Base-by-base conservation (phyloP, 2,888 invertebrate species). In the Oxytorus armatus region DNA sequence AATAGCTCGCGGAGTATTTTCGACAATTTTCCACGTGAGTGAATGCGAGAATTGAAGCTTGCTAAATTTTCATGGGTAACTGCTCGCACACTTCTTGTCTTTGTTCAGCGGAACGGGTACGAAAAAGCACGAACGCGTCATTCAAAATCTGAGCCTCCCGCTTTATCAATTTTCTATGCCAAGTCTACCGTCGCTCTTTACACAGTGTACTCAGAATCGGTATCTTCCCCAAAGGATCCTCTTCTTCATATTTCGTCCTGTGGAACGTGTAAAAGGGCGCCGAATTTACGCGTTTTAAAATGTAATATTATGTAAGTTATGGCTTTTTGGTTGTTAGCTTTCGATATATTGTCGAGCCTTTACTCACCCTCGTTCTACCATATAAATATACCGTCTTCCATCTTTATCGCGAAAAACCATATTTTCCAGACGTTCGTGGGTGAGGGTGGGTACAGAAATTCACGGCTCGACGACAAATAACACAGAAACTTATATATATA, bases 391-490 rank as follows among this genome's bases (percentile, higher is more conserved):
- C 8, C 16, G 16, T 21, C 11, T 3, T 29, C 29, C 36, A n/a
- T 73, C 51, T 73, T 73, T 72, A 61, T 66, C 25, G 49, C 73
- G 29, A 59, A 59, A 51, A 69, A 49, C 18, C 23, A 73, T 51
- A 63, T 55, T 53, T 55, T 7, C 42, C 63, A 69, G 75, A 70
- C 75, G 57, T 23, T 75, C 36, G 59, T 29, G 29, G 57, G n/a
- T n/a, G n/a, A n/a, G n/a, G n/a, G n/a, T n/a, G 42, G 7, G 61
- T 53, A 53, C 73, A 61, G 51, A 61, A 68, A 69, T 57, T 49
- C 49, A 70, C 65, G 49, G 18, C 21, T 72, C 23, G 49, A 25
- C 69, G 65, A 73, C 63, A 74, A 61, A 57, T 49, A 70, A 55
- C 18, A 55, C 42, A 36, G 36, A 68, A 66, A 59, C 29, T 33